Percentiles rank a stretch among this genome's conserved stretches.
Conservation (phyloP, 2,888 invertebrate species). For the Drosophila quinaria region DNA sequence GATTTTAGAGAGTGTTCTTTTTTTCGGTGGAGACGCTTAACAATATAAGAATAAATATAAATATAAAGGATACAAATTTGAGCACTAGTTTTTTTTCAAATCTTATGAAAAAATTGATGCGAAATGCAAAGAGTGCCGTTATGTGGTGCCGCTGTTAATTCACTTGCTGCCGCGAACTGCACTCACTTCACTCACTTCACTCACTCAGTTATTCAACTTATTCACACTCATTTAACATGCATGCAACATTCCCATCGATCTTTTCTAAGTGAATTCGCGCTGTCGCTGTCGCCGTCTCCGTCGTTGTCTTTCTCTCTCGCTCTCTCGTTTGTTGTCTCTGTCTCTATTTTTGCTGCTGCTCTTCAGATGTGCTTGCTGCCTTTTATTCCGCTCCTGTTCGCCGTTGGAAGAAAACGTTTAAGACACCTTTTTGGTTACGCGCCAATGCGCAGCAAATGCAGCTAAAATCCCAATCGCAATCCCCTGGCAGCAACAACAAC, state of each 20-base stretch:
- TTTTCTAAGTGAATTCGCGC: constrained; percentile 35
- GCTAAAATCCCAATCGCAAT: constrained; percentile 38
- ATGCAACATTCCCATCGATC: constrained; percentile 55
- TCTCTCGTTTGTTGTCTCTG: background rate
- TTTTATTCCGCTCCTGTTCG: constrained; percentile 3
- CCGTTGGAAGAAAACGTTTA: constrained; percentile 64
- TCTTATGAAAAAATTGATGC: background rate
- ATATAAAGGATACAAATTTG: too few species aligned
- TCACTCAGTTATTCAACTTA: constrained; percentile 19
- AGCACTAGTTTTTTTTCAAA: too few species aligned
- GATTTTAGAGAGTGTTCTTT: too few species aligned
- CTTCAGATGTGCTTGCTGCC: constrained; percentile 16
- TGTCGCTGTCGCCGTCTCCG: background rate
- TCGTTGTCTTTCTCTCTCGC: background rate
- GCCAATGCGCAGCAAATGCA: constrained; percentile 63
- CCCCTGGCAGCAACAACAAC: constrained; percentile 1
- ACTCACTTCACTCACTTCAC: constrained; percentile 15
- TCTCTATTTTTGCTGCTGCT: constrained; percentile 2
- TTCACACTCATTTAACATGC: constrained; percentile 51
- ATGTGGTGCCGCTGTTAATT: constrained; percentile 14
- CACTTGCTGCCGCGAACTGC: constrained; percentile 25
- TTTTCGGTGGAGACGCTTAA: too few species aligned
- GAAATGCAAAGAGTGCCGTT: constrained; percentile 3
- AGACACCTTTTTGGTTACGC: constrained; percentile 78
- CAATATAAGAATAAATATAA: too few species aligned